Percentiles rank a stretch among this genome's conserved stretches.
These are phyloP conservation scores for Dorcus hopei DNA, from an alignment of 2,888 invertebrate genomes.

Conservation along the genomic window DNA sequence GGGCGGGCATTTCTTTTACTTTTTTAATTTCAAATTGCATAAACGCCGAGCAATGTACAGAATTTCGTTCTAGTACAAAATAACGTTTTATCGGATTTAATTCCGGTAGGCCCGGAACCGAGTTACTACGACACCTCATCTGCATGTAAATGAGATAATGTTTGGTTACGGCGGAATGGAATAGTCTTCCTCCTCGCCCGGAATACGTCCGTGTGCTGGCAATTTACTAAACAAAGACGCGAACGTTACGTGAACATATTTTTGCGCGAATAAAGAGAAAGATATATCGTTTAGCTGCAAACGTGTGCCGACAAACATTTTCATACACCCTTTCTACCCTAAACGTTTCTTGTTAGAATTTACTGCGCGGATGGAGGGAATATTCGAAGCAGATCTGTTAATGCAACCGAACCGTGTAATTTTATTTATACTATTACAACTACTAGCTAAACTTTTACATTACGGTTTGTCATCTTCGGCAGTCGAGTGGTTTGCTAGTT, in stretches of 20 bases:
- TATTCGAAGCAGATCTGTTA: too few species aligned
- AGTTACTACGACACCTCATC: slow-evolving; percentile 44
- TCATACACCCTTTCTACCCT: slow-evolving; percentile 17
- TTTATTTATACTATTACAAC: too few species aligned
- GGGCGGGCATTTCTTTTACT: not conserved
- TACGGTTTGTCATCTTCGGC: too few species aligned
- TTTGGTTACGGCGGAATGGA: slow-evolving; percentile 38
- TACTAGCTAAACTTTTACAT: too few species aligned
- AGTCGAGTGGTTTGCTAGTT: too few species aligned
- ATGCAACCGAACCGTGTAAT: too few species aligned
- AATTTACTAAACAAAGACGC: slow-evolving; percentile 34
- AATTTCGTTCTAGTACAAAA: slow-evolving; percentile 13
- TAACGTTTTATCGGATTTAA: slow-evolving; percentile 35
- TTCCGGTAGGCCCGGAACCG: slow-evolving; percentile 35
- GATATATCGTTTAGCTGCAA: slow-evolving; percentile 28
- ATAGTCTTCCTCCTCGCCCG: slow-evolving; percentile 21
- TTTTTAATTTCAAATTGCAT: not conserved
- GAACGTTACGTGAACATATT: slow-evolving; percentile 30
- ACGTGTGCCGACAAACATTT: slow-evolving; percentile 31
- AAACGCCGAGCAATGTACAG: slow-evolving; percentile 3
- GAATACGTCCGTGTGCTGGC: slow-evolving; percentile 17
- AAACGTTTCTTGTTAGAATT: slow-evolving; percentile 1
- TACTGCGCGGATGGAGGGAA: too few species aligned
- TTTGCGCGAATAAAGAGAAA: slow-evolving; percentile 25
- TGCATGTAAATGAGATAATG: slow-evolving; percentile 48